Evolutionary conservation across 2,888 invertebrate genomes (phyloP), one percentile per base, ranked within the genome.

Genomic region (Phaonia tiefii): DNA sequence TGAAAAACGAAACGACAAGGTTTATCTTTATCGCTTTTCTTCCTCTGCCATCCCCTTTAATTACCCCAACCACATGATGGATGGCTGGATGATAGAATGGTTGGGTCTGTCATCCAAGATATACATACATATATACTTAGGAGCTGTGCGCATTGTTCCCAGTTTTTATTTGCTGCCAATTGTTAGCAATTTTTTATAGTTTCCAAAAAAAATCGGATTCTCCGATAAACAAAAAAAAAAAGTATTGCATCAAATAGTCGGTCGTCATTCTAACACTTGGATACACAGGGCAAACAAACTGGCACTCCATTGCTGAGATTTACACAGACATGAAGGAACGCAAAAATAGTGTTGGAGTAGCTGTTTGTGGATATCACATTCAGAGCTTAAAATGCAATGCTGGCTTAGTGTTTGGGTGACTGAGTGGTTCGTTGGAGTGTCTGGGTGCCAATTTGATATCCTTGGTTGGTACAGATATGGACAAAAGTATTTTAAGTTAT

Each of bases 131-230:
- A 8, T 46, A 25, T 22, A 17, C 49, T 20, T 10, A 20, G 51
- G 3, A 31, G 20, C 22, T 51, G 63, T 54, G 65, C 25, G 20
- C 54, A 22, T 54, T 54, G 25, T 54, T 25, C 25, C 25, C 54
- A 71, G 60, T 56, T 75, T 77, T 78, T 71, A 75, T 81, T 81
- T 81, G 78, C 67, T 80, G 78, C 78, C 81, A 81, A 81, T 81
- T 78, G 78, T 39, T 81, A 51, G 71, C 71, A 75, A 63, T 69
- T 75, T 75, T 67, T 74, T 37, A 56, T 11, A 56, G 26, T 46
- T 60, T 20, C 31, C 31, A 58, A 22, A 51, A 7, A 51, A 51
- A 37, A 63, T 17, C 20, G 39, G 17, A 60, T 7, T 39, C 20
- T 13, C 37, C 20, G 11, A 51, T 11, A 51, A 51, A 46, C 17